These are phyloP conservation scores for Pungitius pungitius DNA, from an alignment of 2,113 vertebrate species.

Conservation along the genomic window DNA sequence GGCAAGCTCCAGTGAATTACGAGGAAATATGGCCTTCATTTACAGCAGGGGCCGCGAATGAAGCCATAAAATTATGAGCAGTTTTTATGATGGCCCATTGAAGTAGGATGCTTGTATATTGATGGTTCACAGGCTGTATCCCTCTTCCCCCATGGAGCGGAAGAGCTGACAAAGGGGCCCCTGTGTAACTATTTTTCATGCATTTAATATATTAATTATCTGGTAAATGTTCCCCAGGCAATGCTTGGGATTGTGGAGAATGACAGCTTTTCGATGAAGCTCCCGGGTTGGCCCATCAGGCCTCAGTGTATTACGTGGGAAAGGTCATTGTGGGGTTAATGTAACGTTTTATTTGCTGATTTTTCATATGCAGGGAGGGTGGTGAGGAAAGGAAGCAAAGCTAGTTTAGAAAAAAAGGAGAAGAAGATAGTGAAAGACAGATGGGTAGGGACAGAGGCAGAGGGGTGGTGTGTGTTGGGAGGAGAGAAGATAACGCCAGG, in stretches of 20 bases:
- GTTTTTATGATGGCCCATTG: slow-evolving; percentile 99
- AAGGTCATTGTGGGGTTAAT: slow-evolving; percentile 99
- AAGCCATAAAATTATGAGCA: slow-evolving; percentile 99
- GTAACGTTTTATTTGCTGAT: slow-evolving; percentile 99
- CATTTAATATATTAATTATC: slow-evolving; percentile 99
- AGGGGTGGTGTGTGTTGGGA: slow-evolving; percentile 46
- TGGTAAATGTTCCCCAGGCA: slow-evolving; percentile 99
- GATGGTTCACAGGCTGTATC: slow-evolving; percentile 98
- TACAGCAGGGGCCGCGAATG: slow-evolving; percentile 98
- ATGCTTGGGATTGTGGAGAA: slow-evolving; percentile 94
- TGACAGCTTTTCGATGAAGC: slow-evolving; percentile 95
- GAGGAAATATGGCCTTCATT: slow-evolving; percentile 98
- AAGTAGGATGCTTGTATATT: slow-evolving; percentile 99
- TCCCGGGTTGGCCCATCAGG: slow-evolving; percentile 93
- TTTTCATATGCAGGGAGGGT: slow-evolving; percentile 91
- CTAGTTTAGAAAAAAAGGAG: slow-evolving; percentile 74
- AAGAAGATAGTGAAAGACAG: slow-evolving; percentile 74
- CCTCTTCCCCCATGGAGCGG: slow-evolving; percentile 84
- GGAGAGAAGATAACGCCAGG: slow-evolving; percentile 60
- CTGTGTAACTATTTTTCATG: slow-evolving; percentile 99
- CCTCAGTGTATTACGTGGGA: slow-evolving; percentile 96
- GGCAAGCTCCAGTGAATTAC: slow-evolving; percentile 82
- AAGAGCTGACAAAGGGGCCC: slow-evolving; percentile 84
- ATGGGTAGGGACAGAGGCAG: slow-evolving; percentile 52
- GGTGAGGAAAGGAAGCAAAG: slow-evolving; percentile 78